Evolutionary conservation across 2,888 invertebrate species (phyloP), one percentile per base, ranked within the genome.

Genomic region (Synergus umbraculus): DNA sequence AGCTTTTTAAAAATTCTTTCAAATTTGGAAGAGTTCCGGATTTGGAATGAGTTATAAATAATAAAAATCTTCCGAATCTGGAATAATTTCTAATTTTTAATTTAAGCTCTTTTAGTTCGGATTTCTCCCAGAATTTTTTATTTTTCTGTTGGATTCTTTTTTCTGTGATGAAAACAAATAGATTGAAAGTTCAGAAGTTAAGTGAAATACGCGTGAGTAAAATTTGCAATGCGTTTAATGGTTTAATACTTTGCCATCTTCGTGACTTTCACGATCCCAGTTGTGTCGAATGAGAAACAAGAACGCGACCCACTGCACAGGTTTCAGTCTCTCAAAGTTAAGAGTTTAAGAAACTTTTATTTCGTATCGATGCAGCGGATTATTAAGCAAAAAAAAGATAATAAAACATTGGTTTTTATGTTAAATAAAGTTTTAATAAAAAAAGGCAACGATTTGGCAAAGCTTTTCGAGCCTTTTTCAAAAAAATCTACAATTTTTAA

Each of bases 261-360:
- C 37, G 41, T 73, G 73, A 73, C 73, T 73, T 73, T 73, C 73
- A 73, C 73, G 73, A 73, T 73, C 54, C 54, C 54, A 73, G 37
- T 73, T 54, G n/a, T 54, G 54, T 41, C 73, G 49, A 73, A 54
- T 54, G 37, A 12, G 73, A 73, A 73, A 73, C 54, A 73, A 73
- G 73, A 54, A 54, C 73, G 49, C 73, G 73, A 73, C 73, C 73
- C 73, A 73, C 73, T 73, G 54, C 41, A 54, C 49, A 37, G 29
- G 7, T 29, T 54, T 54, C 54, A 73, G 54, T 73, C 13, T 73
- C 49, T 69, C 15, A 73, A 73, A 65, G 29, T 15, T 49, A 22
- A 49, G 18, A 73, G 15, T 73, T 69, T 49, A 54, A 73, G 18
- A 54, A 49, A 29, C 67, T 69, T 29, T 49, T 29, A 69, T 69